These are phyloP conservation scores for Xiphophorus maculatus DNA, from an alignment of 2,113 vertebrate genomes.

Conservation along the genomic window DNA sequence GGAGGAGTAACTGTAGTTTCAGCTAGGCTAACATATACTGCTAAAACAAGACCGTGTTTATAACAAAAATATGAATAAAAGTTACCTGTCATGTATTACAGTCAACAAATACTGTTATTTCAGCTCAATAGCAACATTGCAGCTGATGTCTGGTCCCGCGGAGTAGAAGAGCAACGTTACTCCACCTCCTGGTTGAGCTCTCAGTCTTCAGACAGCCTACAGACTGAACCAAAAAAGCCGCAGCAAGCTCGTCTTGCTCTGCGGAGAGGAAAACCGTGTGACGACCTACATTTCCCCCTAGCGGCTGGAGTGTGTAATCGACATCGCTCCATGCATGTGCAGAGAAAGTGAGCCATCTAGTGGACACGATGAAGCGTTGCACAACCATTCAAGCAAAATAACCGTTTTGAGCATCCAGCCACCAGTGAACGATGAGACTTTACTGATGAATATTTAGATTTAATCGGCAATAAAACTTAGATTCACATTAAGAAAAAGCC, in stretches of 20 bases:
- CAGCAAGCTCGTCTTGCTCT: conserved; percentile 58
- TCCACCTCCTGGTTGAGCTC: conserved; percentile 28
- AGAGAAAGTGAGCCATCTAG: not conserved
- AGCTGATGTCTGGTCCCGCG: conserved; percentile 28
- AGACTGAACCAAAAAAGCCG: conserved; percentile 56
- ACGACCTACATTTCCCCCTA: conserved; percentile 17
- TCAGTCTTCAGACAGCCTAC: conserved; percentile 25
- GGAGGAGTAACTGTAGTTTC: conserved; percentile 4
- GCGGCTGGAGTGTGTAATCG: not conserved
- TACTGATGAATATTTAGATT: too few species aligned
- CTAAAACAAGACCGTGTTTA: not conserved
- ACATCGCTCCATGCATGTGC: not conserved
- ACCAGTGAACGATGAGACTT: too few species aligned
- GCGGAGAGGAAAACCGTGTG: accelerated
- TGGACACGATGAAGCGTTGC: not conserved
- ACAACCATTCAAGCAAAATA: not conserved
- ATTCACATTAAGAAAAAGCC: too few species aligned
- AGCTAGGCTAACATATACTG: conserved; percentile 15
- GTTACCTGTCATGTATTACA: conserved; percentile 66
- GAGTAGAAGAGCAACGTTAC: conserved; percentile 30
- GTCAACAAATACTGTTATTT: conserved; percentile 28
- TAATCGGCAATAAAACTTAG: too few species aligned
- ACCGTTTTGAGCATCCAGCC: too few species aligned
- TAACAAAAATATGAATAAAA: conserved; percentile 11
- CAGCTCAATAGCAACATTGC: conserved; percentile 64